Percentiles rank a stretch among this genome's conserved stretches.
These are phyloP conservation scores for Gracilinanus agilis DNA, from an alignment of 2,113 vertebrate species.

Conservation along the genomic window DNA sequence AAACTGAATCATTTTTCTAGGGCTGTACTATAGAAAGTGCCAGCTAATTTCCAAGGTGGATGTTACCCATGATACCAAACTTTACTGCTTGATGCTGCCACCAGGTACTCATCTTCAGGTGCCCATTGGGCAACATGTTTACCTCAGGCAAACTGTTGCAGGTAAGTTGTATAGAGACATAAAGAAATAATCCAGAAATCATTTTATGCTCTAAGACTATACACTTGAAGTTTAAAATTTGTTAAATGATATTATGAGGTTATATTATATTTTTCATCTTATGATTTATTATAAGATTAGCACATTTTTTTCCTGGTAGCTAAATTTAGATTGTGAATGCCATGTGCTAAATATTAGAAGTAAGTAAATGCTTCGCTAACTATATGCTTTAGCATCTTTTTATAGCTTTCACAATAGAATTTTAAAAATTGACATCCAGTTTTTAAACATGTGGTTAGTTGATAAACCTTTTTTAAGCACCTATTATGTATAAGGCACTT, in stretches of 20 bases:
- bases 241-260: neutral
- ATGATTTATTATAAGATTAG: neutral
- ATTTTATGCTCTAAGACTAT: neutral
- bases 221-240: neutral
- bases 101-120: slow-evolving; percentile 87
- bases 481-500: neutral
- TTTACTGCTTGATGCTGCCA: slow-evolving; percentile 90
- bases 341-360: neutral
- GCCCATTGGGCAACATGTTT: slow-evolving; percentile 93
- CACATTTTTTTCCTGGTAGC: slow-evolving; percentile 13
- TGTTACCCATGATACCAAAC: slow-evolving; percentile 91
- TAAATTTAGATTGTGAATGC: neutral
- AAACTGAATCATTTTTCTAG: slow-evolving; percentile 81
- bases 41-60: slow-evolving; percentile 90
- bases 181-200: neutral
- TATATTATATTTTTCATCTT: neutral
- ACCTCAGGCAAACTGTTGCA: slow-evolving; percentile 91
- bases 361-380: neutral
- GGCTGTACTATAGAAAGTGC: slow-evolving; percentile 91
- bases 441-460: neutral
- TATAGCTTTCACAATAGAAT: neutral
- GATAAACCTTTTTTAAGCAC: neutral
- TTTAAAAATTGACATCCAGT: neutral
- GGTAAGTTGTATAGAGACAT: slow-evolving; percentile 83
- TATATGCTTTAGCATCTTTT: neutral